These are phyloP conservation scores for Andrena bucephala DNA, from an alignment of 2,888 invertebrate species.

Conservation along the genomic window DNA sequence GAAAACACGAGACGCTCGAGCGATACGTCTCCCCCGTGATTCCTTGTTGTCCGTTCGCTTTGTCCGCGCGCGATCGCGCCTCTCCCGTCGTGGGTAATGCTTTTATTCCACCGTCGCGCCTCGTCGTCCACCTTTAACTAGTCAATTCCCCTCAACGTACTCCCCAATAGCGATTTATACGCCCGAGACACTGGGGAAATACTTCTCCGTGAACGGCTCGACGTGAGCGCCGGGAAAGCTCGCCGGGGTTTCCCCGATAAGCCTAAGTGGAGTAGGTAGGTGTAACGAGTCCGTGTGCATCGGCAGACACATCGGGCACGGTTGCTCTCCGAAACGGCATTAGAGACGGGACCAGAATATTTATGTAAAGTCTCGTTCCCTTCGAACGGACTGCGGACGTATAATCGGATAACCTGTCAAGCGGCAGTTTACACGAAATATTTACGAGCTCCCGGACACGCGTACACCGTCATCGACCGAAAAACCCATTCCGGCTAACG, in stretches of 20 bases:
- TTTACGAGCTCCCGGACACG: slow-evolving; percentile 61
- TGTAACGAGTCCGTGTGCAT: background rate
- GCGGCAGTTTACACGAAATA: slow-evolving; percentile 58
- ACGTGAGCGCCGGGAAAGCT: too few relatives aligned
- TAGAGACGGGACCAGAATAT: slow-evolving; percentile 46
- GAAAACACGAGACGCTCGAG: slow-evolving; percentile 45
- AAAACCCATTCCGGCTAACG: slow-evolving; percentile 57
- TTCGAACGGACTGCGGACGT: slow-evolving; percentile 51
- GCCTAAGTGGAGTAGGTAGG: background rate
- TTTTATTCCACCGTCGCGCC: slow-evolving; percentile 54
- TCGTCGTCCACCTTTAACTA: slow-evolving; percentile 50
- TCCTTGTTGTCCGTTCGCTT: background rate
- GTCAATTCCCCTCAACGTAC: background rate
- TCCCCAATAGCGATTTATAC: too few relatives aligned
- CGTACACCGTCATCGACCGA: slow-evolving; percentile 48
- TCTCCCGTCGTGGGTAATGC: slow-evolving; percentile 4
- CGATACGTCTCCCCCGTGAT: slow-evolving; percentile 37
- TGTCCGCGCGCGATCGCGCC: background rate
- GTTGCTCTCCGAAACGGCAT: slow-evolving; percentile 25
- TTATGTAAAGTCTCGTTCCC: slow-evolving; percentile 59
- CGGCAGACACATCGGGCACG: background rate
- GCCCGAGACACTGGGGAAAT: too few relatives aligned
- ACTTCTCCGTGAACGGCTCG: too few relatives aligned
- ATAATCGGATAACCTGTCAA: slow-evolving; percentile 62
- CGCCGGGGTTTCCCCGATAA: too few relatives aligned